Conservation (phyloP, 2,797 vertebrate genomes). For the Mastacembelus armatus region DNA sequence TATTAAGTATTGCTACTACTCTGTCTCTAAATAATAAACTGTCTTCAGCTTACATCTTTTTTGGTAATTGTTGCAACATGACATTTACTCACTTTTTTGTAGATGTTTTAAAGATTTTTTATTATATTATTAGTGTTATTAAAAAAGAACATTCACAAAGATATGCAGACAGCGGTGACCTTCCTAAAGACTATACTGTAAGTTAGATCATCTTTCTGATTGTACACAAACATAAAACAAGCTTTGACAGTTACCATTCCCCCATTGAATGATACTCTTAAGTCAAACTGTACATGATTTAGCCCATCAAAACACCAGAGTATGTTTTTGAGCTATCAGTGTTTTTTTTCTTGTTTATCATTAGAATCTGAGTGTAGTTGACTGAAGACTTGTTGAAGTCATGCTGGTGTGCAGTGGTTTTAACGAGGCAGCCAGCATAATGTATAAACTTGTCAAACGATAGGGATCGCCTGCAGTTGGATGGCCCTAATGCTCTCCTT, state of each 20-base stretch:
- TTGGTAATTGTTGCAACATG: too few species aligned
- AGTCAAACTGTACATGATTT: constrained; percentile 8
- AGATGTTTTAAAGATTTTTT: too few species aligned
- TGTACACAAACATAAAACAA: neutral
- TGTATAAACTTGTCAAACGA: constrained; percentile 93
- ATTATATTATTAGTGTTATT: too few species aligned
- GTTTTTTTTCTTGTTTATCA: constrained; percentile 51
- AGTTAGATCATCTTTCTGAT: neutral
- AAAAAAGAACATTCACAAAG: too few species aligned
- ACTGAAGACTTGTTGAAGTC: constrained; percentile 79
- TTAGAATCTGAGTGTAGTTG: constrained; percentile 48
- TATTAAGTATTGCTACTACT: too few species aligned
- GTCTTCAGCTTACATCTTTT: too few species aligned
- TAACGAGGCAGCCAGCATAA: constrained; percentile 96
- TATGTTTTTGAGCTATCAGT: constrained; percentile 24
- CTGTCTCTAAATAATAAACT: too few species aligned
- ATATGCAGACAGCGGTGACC: too few species aligned
- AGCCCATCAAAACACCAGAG: constrained; percentile 16
- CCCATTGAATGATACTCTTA: too few species aligned
- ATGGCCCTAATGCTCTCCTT: constrained; percentile 83
- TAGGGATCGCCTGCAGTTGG: constrained; percentile 88
- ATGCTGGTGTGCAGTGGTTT: constrained; percentile 83
- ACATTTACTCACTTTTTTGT: too few species aligned
- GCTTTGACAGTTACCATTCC: neutral
- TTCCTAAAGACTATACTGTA: too few species aligned